A percentile compares a stretch with the other conserved stretches of the same genome.
Conservation (phyloP, 1,140 invertebrate species). For the Drosophila virilis region DNA sequence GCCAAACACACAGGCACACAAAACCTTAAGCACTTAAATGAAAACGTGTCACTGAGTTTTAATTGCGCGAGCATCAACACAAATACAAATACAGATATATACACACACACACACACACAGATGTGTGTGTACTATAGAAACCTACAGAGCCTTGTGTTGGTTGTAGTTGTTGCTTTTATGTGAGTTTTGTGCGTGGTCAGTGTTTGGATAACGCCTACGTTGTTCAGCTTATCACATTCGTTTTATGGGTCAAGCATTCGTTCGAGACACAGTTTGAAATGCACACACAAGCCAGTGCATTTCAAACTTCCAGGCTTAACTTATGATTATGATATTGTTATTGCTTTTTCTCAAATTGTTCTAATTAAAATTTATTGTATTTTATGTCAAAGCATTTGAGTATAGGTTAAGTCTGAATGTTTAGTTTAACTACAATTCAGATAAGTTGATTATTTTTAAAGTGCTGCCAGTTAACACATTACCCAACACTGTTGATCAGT, state of each 20-base stretch:
- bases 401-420: no score
- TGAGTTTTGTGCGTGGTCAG: conserved; percentile 46
- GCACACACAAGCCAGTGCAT: not conserved
- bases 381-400: no score
- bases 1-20: conserved; percentile 19
- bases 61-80: conserved; percentile 51
- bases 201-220: conserved; percentile 44
- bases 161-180: conserved; percentile 15
- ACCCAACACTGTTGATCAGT: no score
- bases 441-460: no score
- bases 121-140: not conserved
- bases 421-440: no score
- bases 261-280: conserved; percentile 29
- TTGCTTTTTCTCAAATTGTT: no score
- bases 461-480: no score
- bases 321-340: not conserved
- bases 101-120: conserved; percentile 1
- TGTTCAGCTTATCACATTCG: conserved; percentile 31
- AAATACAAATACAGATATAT: conserved; percentile 16
- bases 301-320: not conserved
- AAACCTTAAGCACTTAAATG: conserved; percentile 51
- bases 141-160: not conserved
- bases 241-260: conserved; percentile 48
- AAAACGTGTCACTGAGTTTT: conserved; percentile 64
- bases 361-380: no score